phyloP scores from a whole-genome alignment of 2,888 invertebrate genomes.

The Sphecodes monilicornis region DNA sequence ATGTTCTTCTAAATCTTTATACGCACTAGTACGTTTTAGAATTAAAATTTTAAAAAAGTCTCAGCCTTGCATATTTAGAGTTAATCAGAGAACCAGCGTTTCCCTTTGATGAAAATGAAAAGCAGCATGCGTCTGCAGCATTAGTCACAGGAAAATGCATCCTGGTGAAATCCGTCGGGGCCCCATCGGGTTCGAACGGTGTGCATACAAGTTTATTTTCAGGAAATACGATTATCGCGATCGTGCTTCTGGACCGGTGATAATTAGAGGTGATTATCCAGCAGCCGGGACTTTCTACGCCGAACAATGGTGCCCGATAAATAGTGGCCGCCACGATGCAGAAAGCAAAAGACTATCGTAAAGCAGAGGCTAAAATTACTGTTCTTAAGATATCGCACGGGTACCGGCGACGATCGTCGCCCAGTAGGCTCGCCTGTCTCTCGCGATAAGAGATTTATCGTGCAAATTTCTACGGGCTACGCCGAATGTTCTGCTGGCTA shows the following conservation, averaged over 20 bases:
- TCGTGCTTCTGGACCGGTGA: slow-evolving; percentile 69
- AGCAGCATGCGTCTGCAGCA: background rate
- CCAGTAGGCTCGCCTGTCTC: slow-evolving; percentile 41
- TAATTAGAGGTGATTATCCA: slow-evolving; percentile 72
- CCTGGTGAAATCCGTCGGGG: slow-evolving; percentile 61
- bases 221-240: slow-evolving; percentile 70
- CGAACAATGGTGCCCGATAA: slow-evolving; percentile 71
- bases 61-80: background rate
- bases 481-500: slow-evolving; percentile 39
- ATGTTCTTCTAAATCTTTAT: background rate
- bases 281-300: slow-evolving; percentile 64
- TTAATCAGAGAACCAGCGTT: background rate
- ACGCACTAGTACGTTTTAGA: background rate
- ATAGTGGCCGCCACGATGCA: slow-evolving; percentile 55
- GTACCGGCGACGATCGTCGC: slow-evolving; percentile 46
- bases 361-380: slow-evolving; percentile 67
- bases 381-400: slow-evolving; percentile 62
- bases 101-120: background rate
- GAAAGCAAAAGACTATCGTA: slow-evolving; percentile 59
- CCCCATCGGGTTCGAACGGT: slow-evolving; percentile 34
- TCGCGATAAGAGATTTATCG: slow-evolving; percentile 63
- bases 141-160: slow-evolving; percentile 30
- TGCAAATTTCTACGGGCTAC: slow-evolving; percentile 56
- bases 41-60: background rate
- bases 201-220: slow-evolving; percentile 37